These are phyloP conservation scores for Octonoba sinensis DNA, from an alignment of 2,888 invertebrate species.

Conservation along the genomic window DNA sequence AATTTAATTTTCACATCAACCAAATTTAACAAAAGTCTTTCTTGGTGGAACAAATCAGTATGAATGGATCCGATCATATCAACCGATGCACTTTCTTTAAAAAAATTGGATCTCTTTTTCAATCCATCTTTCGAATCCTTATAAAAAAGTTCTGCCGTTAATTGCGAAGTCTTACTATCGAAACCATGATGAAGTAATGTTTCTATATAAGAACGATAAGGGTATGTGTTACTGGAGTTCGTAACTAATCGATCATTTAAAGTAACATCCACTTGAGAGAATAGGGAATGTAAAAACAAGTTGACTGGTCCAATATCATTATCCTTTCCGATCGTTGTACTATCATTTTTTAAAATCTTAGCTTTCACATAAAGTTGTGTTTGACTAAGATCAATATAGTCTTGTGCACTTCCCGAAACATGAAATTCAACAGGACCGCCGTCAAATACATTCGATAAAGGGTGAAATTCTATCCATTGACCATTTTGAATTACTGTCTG, in stretches of 20 bases:
- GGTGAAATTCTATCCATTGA: constrained; percentile 25
- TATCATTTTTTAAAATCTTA: not conserved
- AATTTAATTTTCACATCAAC: too few relatives aligned
- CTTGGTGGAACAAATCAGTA: constrained; percentile 31
- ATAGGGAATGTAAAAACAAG: constrained; percentile 24
- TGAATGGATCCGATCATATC: constrained; percentile 44
- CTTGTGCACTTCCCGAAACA: constrained; percentile 19
- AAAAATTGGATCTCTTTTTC: too few relatives aligned
- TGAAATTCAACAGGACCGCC: constrained; percentile 12
- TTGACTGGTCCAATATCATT: constrained; percentile 14
- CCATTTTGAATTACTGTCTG: constrained; percentile 11
- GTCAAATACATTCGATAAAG: not conserved
- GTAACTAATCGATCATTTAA: constrained; percentile 24
- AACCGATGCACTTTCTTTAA: not conserved
- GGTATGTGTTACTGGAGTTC: constrained; percentile 6
- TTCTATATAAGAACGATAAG: constrained; percentile 11
- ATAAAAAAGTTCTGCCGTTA: constrained; percentile 14
- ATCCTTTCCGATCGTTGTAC: not conserved
- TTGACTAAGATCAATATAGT: constrained; percentile 28
- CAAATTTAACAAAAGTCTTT: constrained; percentile 30
- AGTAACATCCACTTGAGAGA: constrained; percentile 22
- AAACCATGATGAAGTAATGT: constrained; percentile 11
- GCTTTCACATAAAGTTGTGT: constrained; percentile 30
- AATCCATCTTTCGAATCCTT: not conserved
- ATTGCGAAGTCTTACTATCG: constrained; percentile 23